Evolutionary conservation across 23 tunicate species (phyloP).

Genomic region (Clavelina lepadiformis): DNA sequence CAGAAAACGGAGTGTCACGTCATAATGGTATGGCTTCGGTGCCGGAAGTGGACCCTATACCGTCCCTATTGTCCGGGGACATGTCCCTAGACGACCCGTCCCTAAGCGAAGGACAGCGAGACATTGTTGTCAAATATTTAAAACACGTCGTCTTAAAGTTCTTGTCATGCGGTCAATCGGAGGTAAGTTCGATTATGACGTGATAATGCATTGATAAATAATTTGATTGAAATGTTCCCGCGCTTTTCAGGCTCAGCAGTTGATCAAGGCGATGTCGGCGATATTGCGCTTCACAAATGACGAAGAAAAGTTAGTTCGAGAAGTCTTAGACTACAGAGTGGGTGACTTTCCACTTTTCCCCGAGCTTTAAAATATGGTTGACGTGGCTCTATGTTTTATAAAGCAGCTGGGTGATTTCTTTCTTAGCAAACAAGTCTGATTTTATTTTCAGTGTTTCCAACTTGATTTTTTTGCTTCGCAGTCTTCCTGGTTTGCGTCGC

Average conservation of each 20-base stretch:
- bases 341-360: not conserved
- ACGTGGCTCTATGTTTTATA: too few relatives aligned
- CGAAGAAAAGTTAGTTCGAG: slow-evolving; percentile 73
- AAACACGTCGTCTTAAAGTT: slow-evolving; percentile 83
- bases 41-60: slow-evolving; percentile 25
- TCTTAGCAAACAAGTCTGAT: not conserved
- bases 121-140: slow-evolving; percentile 67
- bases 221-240: not conserved
- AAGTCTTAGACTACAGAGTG: slow-evolving; percentile 69
- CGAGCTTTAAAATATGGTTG: too few relatives aligned
- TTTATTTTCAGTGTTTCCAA: not conserved
- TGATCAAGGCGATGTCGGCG: slow-evolving; percentile 68
- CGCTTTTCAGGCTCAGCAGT: slow-evolving; percentile 55
- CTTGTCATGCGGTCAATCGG: slow-evolving; percentile 68
- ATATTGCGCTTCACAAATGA: slow-evolving; percentile 57
- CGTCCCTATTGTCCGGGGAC: slow-evolving; percentile 47
- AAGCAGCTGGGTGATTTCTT: not conserved
- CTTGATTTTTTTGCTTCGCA: slow-evolving; percentile 2
- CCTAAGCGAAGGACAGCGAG: slow-evolving; percentile 56
- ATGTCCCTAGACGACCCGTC: slow-evolving; percentile 67
- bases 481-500: slow-evolving; percentile 75
- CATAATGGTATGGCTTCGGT: not conserved
- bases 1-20: not conserved
- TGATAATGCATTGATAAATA: not conserved
- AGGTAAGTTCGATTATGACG: slow-evolving; percentile 27